Conservation (phyloP, 1,140 invertebrate species). For the Mycetomoellerius zeteki region DNA sequence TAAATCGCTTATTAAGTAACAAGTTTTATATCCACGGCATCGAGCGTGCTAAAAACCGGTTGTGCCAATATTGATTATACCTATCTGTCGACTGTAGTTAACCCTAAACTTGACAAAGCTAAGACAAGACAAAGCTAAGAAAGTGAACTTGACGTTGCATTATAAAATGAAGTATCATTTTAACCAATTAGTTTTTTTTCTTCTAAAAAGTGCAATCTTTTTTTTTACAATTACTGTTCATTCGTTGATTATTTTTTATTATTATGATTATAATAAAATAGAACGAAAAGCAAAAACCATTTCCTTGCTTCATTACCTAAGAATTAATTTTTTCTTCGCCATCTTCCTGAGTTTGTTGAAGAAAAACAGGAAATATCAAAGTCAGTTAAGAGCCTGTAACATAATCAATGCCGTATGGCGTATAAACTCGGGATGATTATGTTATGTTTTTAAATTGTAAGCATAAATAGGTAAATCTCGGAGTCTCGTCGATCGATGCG, state of each 20-base stretch:
- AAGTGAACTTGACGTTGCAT: constrained; percentile 43
- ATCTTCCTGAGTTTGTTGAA: neutral
- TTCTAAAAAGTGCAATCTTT: neutral
- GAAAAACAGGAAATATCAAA: constrained; percentile 1
- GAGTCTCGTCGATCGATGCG: constrained; percentile 26
- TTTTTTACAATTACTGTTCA: neutral
- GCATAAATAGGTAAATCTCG: constrained; percentile 11
- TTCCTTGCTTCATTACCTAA: neutral
- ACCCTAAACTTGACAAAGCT: constrained; percentile 51
- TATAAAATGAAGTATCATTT: neutral
- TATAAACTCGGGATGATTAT: neutral
- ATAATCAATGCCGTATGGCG: neutral
- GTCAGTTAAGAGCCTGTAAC: constrained; percentile 1
- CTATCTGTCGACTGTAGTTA: constrained; percentile 4
- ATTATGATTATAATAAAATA: neutral
- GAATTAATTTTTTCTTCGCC: neutral
- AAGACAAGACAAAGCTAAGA: neutral
- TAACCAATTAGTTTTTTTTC: neutral
- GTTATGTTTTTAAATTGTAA: constrained; percentile 29
- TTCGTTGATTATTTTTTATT: neutral
- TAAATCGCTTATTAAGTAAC: constrained; percentile 52
- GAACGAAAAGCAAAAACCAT: neutral
- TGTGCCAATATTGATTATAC: constrained; percentile 45
- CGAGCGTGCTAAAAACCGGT: constrained; percentile 52
- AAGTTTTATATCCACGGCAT: constrained; percentile 46